Evolutionary conservation across 2,888 invertebrate species (phyloP).

Genomic region (Yponomeuta evonymella): DNA sequence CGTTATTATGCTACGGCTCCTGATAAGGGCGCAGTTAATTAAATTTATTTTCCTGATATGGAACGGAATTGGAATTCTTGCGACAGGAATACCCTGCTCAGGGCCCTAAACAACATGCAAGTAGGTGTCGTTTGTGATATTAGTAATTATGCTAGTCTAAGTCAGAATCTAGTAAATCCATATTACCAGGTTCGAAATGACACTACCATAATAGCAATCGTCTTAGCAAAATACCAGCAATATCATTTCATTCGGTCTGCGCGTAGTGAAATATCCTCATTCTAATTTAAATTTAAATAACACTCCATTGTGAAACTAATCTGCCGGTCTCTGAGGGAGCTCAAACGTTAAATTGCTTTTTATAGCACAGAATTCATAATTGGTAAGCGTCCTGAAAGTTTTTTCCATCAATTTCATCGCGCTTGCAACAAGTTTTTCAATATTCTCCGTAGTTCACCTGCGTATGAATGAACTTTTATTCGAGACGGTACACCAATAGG

Average conservation of each 20-base stretch:
- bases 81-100: no score
- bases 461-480: not conserved
- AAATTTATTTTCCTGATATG: no score
- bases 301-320: not conserved
- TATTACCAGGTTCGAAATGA: no score
- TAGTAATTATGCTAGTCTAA: no score
- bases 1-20: no score
- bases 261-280: not conserved
- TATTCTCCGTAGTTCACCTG: not conserved
- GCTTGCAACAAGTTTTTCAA: constrained; percentile 6
- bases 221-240: not conserved
- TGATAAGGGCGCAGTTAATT: no score
- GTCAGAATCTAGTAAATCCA: no score
- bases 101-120: no score
- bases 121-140: no score
- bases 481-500: not conserved
- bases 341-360: constrained; percentile 13
- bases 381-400: constrained; percentile 20
- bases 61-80: no score
- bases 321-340: not conserved
- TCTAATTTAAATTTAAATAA: constrained; percentile 2
- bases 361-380: constrained; percentile 18
- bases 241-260: not conserved
- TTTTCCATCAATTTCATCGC: not conserved
- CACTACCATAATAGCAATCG: not conserved